Conservation (phyloP, 1,140 invertebrate species). For the Calycopis cecrops region DNA sequence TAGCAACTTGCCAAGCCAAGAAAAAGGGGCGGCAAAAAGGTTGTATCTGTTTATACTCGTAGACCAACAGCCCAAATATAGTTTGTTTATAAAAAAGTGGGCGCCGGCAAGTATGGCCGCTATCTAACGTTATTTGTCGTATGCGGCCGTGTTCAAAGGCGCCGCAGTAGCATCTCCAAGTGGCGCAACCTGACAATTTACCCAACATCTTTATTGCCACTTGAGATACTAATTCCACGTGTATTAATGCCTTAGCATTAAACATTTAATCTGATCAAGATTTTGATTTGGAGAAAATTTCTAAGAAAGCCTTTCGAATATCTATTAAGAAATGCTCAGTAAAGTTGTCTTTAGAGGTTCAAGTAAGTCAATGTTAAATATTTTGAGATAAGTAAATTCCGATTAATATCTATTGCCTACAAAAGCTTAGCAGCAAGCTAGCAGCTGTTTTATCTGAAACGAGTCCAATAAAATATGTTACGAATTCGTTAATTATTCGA, state of each 20-base stretch:
- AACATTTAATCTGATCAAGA: slow-evolving; percentile 38
- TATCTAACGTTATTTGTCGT: slow-evolving; percentile 70
- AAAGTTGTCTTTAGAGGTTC: not conserved
- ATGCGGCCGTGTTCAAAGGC: slow-evolving; percentile 57
- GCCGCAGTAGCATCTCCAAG: slow-evolving; percentile 56
- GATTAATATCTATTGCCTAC: too few species aligned
- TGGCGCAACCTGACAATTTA: slow-evolving; percentile 24
- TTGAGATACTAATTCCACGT: slow-evolving; percentile 25
- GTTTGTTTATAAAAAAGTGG: slow-evolving; percentile 49
- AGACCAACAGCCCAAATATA: slow-evolving; percentile 35
- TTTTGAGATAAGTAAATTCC: too few species aligned
- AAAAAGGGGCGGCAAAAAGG: not conserved
- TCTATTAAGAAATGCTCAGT: slow-evolving; percentile 1
- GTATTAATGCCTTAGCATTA: slow-evolving; percentile 35
- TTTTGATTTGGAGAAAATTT: slow-evolving; percentile 37
- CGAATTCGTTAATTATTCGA: too few species aligned
- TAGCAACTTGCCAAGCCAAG: too few species aligned
- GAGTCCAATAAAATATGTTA: too few species aligned
- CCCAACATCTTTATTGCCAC: slow-evolving; percentile 43
- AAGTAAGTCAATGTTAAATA: too few species aligned
- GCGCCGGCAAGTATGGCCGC: slow-evolving; percentile 42
- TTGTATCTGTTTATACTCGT: not conserved
- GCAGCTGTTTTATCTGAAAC: too few species aligned
- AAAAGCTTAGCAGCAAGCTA: too few species aligned
- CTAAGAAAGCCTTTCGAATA: slow-evolving; percentile 3